phyloP scores from a whole-genome alignment of 1,140 invertebrate genomes.

The Aphidius ervi region DNA sequence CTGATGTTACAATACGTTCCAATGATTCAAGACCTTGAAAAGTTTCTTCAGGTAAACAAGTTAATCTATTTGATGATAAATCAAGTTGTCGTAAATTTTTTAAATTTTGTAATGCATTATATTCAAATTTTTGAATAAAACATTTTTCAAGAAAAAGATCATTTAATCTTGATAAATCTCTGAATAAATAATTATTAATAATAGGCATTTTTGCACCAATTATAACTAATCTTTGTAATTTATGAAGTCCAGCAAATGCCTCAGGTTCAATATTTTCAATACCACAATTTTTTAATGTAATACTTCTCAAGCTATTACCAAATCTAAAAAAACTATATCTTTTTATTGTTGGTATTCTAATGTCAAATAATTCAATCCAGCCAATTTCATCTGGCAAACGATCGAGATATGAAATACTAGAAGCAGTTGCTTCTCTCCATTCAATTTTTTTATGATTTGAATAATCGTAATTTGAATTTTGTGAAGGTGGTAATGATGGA shows the following conservation, averaged over 20 bases:
- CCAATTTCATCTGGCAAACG: constrained; percentile 33
- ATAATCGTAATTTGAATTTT: constrained; percentile 5
- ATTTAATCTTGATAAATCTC: constrained; percentile 31
- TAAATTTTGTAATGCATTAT: constrained; percentile 23
- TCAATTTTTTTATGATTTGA: constrained; percentile 17
- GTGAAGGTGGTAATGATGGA: constrained; percentile 13
- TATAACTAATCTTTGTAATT: constrained; percentile 30
- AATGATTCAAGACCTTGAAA: constrained; percentile 24
- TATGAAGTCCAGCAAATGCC: constrained; percentile 37
- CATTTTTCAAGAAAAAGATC: constrained; percentile 31
- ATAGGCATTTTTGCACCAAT: constrained; percentile 27
- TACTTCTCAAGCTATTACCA: constrained; percentile 35
- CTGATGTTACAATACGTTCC: constrained; percentile 27
- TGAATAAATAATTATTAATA: constrained; percentile 30
- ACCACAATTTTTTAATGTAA: constrained; percentile 30
- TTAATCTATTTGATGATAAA: constrained; percentile 27
- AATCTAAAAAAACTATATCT: constrained; percentile 37
- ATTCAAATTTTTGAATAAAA: constrained; percentile 29
- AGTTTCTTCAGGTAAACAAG: constrained; percentile 27
- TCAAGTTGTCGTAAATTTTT: constrained; percentile 26
- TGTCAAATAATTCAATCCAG: constrained; percentile 32
- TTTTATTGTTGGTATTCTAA: constrained; percentile 26
- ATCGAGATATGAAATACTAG: constrained; percentile 24
- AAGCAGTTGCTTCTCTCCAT: constrained; percentile 17
- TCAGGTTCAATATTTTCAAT: constrained; percentile 30